Conservation (phyloP, 2,113 vertebrate genomes). For the Nycticorax nycticorax region DNA sequence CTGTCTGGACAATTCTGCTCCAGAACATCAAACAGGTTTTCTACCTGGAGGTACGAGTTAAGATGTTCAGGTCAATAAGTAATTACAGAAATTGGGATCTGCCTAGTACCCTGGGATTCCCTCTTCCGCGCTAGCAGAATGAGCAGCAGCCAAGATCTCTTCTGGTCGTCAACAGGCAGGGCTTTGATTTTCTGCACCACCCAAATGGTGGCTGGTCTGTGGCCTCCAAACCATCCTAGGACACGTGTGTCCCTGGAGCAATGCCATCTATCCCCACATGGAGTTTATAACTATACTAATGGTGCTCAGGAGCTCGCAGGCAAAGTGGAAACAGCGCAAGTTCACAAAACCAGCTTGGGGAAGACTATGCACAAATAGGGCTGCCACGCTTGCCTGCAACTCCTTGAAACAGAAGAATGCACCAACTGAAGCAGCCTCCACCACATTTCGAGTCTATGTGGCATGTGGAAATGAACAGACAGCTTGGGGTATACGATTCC, state of each 20-base stretch:
- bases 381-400: not conserved
- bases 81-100: slow-evolving; percentile 38
- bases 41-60: not conserved
- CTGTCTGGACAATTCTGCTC: not conserved
- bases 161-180: not conserved
- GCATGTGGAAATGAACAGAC: not conserved
- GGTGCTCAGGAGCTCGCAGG: not conserved
- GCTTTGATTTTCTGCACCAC: not conserved
- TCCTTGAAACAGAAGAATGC: not conserved
- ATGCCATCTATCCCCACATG: not conserved
- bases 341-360: not conserved
- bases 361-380: rapidly evolving
- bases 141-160: not conserved
- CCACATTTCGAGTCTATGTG: rapidly evolving
- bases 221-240: not conserved
- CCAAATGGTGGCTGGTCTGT: not conserved
- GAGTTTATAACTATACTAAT: not conserved
- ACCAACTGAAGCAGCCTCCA: not conserved
- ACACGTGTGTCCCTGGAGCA: not conserved
- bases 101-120: not conserved
- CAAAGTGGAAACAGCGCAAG: not conserved
- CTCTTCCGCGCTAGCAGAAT: not conserved
- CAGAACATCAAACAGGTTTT: slow-evolving; percentile 41
- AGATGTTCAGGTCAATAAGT: slow-evolving; percentile 46
- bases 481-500: not conserved